Evolutionary conservation across 2,797 vertebrate genomes (phyloP).

Genomic region (Lithobates pipiens): DNA sequence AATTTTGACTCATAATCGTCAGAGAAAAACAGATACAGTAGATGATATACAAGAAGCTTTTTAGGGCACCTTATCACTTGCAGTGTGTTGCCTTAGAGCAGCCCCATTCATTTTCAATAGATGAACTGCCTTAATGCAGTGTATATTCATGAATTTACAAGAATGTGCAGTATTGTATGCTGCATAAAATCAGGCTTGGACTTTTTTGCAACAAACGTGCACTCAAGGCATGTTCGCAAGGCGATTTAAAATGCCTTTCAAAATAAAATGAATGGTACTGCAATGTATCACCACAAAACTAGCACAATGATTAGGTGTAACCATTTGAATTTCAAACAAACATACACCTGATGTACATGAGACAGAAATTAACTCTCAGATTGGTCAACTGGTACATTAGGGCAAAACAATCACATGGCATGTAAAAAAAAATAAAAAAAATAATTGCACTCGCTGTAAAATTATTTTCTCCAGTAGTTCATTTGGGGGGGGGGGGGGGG

Average conservation of each 20-base stretch:
- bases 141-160: no score
- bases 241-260: no score
- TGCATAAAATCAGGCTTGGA: no score
- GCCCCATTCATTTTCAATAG: no score
- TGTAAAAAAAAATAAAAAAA: background rate
- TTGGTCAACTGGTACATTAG: constrained; percentile 5
- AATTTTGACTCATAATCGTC: background rate
- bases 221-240: no score
- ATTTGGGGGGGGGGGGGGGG: background rate
- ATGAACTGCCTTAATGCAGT: no score
- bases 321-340: background rate
- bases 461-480: background rate
- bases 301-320: background rate
- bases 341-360: background rate
- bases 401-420: constrained; percentile 14
- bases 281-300: background rate
- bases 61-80: background rate
- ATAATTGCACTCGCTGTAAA: background rate
- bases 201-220: no score
- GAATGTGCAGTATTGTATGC: no score
- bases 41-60: no score
- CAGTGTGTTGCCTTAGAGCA: background rate
- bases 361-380: background rate
- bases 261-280: no score
- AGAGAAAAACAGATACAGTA: no score